Conservation (phyloP, 1,140 invertebrate species). For the Daktulosphaira vitifoliae region DNA sequence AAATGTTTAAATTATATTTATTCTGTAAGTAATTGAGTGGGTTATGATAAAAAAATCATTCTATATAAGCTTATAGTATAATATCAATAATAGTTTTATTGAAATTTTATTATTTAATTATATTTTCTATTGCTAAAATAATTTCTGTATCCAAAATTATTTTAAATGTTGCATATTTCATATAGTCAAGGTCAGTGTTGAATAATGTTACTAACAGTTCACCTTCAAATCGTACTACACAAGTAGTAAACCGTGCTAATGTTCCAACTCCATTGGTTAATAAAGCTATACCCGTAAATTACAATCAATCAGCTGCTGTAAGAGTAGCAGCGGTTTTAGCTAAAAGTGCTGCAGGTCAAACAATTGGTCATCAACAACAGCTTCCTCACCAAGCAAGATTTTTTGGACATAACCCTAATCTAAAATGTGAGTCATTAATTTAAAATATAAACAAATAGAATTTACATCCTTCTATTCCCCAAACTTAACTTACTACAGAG, state of each 20-base stretch:
- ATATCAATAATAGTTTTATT: too few species aligned
- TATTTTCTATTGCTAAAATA: too few species aligned
- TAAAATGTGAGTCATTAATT: slow-evolving; percentile 59
- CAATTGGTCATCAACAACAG: slow-evolving; percentile 38
- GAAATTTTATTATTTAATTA: too few species aligned
- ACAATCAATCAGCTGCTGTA: slow-evolving; percentile 40
- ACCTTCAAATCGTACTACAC: slow-evolving; percentile 26
- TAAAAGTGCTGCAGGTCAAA: slow-evolving; percentile 42
- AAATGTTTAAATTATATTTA: too few species aligned
- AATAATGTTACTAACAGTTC: slow-evolving; percentile 35
- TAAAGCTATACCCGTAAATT: slow-evolving; percentile 6
- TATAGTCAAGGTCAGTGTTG: slow-evolving; percentile 32
- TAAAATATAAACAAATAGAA: not conserved
- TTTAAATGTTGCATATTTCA: not conserved
- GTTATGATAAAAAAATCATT: too few species aligned
- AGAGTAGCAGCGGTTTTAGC: slow-evolving; percentile 49
- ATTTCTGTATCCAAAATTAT: too few species aligned
- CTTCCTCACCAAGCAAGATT: slow-evolving; percentile 54
- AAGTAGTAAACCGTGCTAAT: slow-evolving; percentile 13
- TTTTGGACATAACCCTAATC: slow-evolving; percentile 76
- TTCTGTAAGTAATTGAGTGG: too few species aligned
- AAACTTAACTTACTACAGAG: too few species aligned
- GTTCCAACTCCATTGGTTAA: slow-evolving; percentile 3
- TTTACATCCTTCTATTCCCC: slow-evolving; percentile 26
- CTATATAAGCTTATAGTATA: too few species aligned